Evolutionary conservation across 2,113 vertebrate species (phyloP), one percentile per base, ranked within the genome.

Genomic region (Aphyosemion australe): DNA sequence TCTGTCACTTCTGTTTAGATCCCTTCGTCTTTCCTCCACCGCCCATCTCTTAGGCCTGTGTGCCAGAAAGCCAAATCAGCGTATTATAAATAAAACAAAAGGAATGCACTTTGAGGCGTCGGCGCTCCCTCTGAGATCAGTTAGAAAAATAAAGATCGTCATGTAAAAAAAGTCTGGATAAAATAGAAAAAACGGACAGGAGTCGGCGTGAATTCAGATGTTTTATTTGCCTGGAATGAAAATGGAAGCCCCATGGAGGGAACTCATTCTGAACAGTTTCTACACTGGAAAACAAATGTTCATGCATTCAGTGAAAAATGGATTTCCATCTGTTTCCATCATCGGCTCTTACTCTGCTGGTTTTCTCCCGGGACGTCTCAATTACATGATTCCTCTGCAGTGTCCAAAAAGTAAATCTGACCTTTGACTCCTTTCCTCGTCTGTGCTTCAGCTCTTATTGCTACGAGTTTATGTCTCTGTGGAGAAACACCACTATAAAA

Each of bases 11-110:
- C 66, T 80, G 83, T 80, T 83, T 82, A 74, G 52, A 26, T 65
- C 71, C 63, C 71, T 58, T 13, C 31, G 55, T 69, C 62, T 52
- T 60, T 74, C 51, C 70, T 20, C 20, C 47, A 9, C 42, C 48
- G 46, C 49, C 34, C 54, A 32, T 59, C 66, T 47, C 47, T 62
- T 43, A 53, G 74, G 61, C 62, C 47, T 26, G 59, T 12, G 26
- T 39, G 13, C 2, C 54, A 59, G 56, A 59, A 79, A 78, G 78
- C 42, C 18, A 66, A 87, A 80, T 84, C 49, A 47, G 12, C 2
- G 54, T 54, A 60, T 80, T 65, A 82, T 87, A 80, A 89, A 90
- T 84, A 84, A 85, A 85, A 74, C 73, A 90, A 57, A 70, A 66
- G 59, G 41, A 39, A 65, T 49, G 62, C 54, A 67, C 66, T 78